Evolutionary conservation across 2,797 vertebrate species (phyloP), one percentile per base, ranked within the genome.

Genomic region (Champsocephalus gunnari): DNA sequence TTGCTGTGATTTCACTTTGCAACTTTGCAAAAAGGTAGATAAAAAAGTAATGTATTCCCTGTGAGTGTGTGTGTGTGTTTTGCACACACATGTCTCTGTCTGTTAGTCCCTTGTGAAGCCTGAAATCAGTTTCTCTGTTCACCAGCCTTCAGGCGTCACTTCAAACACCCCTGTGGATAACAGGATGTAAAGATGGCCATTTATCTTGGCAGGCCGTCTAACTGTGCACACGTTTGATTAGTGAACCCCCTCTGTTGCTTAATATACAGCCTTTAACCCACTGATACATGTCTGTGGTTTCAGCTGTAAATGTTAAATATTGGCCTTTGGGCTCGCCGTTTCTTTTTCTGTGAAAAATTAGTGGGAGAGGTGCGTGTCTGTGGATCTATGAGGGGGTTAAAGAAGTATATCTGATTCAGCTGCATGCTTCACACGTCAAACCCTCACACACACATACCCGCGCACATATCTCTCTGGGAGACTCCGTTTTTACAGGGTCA

Each of bases 401-500:
- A 87, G 70, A 85, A 85, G 77, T 82, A 61, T 68, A 61, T 83
- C 78, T 80, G 75, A 90, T 87, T 81, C 77, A 79, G 61, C 71
- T 71, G 60, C 79, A 73, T 44, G 6, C 71, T 77, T 41, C 62
- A 66, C 71, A 61, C 54, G 71, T 38, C 17, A 59, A 57, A 41
- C 54, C 43, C 45, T 57, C 49, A 65, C 49, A 50, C 56, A 51
- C 51, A 64, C 56, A 57, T 69, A 50, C 77, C 53, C 77, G 62
- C 74, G 51, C 78, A 53, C 59, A 51, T 67, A 41, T 56, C 62
- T 71, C 87, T 78, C 79, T 4, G 55, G 86, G 84, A n/a, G 83
- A 86, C 82, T 78, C 75, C 28, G 2, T 85, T 88, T 86, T 75
- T 82, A 81, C 75, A 19, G 12, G 88, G 80, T 88, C 80, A 87